Conservation (phyloP, 2,888 invertebrate species). For the Esperia sulphurella region DNA sequence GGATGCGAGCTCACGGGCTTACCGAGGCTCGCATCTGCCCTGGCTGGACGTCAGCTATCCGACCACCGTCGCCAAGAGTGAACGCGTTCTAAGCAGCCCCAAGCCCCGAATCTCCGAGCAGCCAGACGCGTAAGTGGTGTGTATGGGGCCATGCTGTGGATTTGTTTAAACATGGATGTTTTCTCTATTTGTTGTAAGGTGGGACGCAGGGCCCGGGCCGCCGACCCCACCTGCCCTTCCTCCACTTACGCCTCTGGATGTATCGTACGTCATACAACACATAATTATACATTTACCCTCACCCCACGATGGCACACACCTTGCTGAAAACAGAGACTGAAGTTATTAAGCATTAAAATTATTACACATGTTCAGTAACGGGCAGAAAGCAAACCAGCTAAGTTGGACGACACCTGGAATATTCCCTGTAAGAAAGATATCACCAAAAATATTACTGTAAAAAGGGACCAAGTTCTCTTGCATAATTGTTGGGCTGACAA, state of each 20-base stretch:
- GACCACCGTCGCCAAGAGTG: neutral
- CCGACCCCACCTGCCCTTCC: constrained; percentile 78
- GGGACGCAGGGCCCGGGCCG: constrained; percentile 77
- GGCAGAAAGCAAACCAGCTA: no score
- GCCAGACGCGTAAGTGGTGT: constrained; percentile 76
- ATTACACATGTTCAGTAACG: no score
- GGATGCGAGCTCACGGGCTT: no score
- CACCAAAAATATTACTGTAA: no score
- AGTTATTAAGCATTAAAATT: neutral
- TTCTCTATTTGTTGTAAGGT: constrained; percentile 77
- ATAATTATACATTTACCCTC: constrained; percentile 32
- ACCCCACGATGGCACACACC: constrained; percentile 33
- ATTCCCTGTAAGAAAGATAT: neutral
- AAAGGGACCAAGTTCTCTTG: no score
- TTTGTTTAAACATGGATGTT: constrained; percentile 67
- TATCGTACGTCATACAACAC: constrained; percentile 71
- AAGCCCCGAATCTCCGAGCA: constrained; percentile 49
- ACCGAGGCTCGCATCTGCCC: neutral
- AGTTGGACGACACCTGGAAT: no score
- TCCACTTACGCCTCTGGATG: constrained; percentile 81
- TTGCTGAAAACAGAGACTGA: constrained; percentile 47
- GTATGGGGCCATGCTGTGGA: constrained; percentile 63
- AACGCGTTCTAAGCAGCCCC: neutral
- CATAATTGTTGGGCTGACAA: no score
- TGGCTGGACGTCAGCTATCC: neutral